These are phyloP conservation scores for Clytia hemisphaerica DNA, from an alignment of 30 jellyfish, hydroid and myxozoan species.

Conservation along the genomic window DNA sequence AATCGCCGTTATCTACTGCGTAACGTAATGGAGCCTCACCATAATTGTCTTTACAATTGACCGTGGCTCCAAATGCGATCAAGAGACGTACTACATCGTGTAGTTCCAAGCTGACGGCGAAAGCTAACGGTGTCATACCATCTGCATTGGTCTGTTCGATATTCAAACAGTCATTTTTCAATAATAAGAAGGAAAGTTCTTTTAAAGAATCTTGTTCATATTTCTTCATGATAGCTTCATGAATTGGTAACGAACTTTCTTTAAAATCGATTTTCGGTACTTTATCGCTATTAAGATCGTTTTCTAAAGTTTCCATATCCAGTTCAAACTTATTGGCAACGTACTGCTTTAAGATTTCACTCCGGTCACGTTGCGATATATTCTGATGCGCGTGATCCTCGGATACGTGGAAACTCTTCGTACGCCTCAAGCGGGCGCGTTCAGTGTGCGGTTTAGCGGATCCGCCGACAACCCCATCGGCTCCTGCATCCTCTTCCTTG, in stretches of 20 bases:
- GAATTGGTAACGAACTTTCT: slow-evolving; percentile 13
- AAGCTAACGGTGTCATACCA: slow-evolving; percentile 26
- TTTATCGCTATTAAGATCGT: background rate
- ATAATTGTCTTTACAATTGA: slow-evolving; percentile 21
- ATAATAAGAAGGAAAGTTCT: slow-evolving; percentile 9
- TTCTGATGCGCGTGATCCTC: slow-evolving; percentile 16
- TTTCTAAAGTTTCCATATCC: slow-evolving; percentile 9
- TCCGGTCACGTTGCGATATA: background rate
- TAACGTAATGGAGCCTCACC: slow-evolving; percentile 22
- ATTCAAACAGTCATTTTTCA: slow-evolving; percentile 11
- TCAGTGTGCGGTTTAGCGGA: no score
- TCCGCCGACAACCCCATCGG: no score
- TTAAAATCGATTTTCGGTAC: background rate
- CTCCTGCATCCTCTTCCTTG: no score
- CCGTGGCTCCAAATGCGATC: slow-evolving; percentile 32
- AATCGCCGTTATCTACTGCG: slow-evolving; percentile 32
- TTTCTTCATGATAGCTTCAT: slow-evolving; percentile 21
- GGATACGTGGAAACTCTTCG: background rate
- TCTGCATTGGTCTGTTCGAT: slow-evolving; percentile 6
- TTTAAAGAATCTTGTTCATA: slow-evolving; percentile 13
- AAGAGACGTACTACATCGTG: slow-evolving; percentile 26
- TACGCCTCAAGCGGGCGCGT: slow-evolving; percentile 6
- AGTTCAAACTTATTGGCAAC: slow-evolving; percentile 17
- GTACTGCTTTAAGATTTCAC: slow-evolving; percentile 17
- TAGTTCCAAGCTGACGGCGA: slow-evolving; percentile 22